These are phyloP conservation scores for Cloeon dipterum DNA, from an alignment of 2,888 invertebrate genomes.

Conservation along the genomic window DNA sequence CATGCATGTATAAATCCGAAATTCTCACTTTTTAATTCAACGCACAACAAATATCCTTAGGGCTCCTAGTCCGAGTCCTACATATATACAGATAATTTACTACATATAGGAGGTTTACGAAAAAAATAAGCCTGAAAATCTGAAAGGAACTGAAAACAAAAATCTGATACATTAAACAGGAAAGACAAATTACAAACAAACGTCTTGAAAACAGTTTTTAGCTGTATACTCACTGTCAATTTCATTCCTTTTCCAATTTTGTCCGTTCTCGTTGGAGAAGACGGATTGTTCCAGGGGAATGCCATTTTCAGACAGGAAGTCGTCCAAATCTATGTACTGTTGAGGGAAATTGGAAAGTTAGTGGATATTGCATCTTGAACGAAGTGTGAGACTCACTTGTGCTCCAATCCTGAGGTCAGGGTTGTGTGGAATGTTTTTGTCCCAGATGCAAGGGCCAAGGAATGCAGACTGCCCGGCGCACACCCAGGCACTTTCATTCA, in stretches of 20 bases:
- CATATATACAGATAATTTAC: no score
- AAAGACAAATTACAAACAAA: no score
- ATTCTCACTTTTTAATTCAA: no score
- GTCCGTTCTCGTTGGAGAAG: background rate
- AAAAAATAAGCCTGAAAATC: no score
- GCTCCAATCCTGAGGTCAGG: slow-evolving; percentile 82
- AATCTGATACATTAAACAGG: no score
- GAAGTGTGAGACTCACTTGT: slow-evolving; percentile 12
- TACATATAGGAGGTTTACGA: no score
- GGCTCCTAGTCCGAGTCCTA: no score
- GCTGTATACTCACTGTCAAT: background rate
- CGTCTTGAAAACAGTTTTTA: no score
- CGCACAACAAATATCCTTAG: no score
- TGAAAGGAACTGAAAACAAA: no score
- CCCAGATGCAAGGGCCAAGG: slow-evolving; percentile 89
- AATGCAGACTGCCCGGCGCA: slow-evolving; percentile 93
- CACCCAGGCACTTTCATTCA: no score
- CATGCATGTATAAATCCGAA: no score
- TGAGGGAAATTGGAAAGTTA: background rate
- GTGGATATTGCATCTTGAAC: background rate
- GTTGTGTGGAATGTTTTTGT: slow-evolving; percentile 77
- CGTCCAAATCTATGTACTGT: slow-evolving; percentile 91
- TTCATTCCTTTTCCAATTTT: background rate
- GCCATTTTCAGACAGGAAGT: slow-evolving; percentile 88
- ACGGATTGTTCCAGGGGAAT: slow-evolving; percentile 48